A percentile compares a stretch with the other conserved stretches of the same genome.
Evolutionary conservation across 2,113 vertebrate genomes (phyloP).

Genomic region (Chaetura pelagica): DNA sequence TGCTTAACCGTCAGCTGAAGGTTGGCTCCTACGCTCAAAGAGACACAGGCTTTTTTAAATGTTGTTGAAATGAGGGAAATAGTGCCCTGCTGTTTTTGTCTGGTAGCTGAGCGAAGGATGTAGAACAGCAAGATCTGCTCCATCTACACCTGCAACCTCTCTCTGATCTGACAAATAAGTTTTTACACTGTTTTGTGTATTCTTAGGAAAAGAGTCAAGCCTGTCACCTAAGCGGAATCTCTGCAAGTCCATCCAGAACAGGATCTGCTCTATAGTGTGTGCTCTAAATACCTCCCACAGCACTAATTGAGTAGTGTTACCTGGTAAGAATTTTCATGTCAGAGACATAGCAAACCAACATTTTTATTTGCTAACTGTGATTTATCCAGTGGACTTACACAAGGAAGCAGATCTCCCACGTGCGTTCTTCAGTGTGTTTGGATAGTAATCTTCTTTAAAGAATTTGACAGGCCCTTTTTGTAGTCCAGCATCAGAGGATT

Average conservation of each 20-base stretch:
- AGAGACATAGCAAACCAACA: neutral
- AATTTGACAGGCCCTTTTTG: neutral
- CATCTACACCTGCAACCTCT: neutral
- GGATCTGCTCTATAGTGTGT: neutral
- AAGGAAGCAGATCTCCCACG: neutral
- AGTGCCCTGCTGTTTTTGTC: neutral
- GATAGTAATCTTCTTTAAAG: constrained; percentile 44
- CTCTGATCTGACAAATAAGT: neutral
- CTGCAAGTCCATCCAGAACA: neutral
- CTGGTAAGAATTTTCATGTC: neutral
- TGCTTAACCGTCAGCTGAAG: neutral
- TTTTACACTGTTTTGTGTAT: neutral
- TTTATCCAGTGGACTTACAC: neutral
- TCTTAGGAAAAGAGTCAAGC: neutral
- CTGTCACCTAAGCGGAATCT: neutral
- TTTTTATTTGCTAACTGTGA: neutral
- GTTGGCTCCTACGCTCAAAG: accelerated
- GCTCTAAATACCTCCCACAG: neutral
- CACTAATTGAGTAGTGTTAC: neutral
- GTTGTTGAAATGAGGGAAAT: neutral
- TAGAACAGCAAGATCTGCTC: neutral
- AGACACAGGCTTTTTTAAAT: neutral
- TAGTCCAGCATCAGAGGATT: neutral
- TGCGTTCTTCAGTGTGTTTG: neutral
- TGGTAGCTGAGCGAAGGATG: neutral